Percentiles rank a stretch among this genome's conserved stretches.
Conservation (phyloP, 2,888 invertebrate species). For the Hydroisotoma schaefferi region DNA sequence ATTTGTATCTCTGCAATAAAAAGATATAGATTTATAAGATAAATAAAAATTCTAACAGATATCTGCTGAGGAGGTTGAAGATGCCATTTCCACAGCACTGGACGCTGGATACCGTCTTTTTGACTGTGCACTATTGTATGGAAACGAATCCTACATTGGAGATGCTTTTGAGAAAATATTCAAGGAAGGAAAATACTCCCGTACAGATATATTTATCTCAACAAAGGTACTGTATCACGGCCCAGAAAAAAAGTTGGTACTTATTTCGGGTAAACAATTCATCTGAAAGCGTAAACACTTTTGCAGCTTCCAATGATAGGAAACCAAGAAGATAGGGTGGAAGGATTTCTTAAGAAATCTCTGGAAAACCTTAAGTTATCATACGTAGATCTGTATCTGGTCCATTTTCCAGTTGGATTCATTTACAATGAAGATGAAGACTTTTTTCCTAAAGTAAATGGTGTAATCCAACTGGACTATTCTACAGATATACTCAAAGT, state of each 20-base stretch:
- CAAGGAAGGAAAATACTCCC: constrained; percentile 62
- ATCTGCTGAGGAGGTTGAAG: neutral
- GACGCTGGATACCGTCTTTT: constrained; percentile 71
- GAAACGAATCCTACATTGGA: constrained; percentile 47
- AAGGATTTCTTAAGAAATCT: constrained; percentile 65
- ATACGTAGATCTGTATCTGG: constrained; percentile 77
- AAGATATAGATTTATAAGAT: neutral
- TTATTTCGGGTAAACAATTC: neutral
- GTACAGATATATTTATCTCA: constrained; percentile 76
- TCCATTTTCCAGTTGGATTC: constrained; percentile 73
- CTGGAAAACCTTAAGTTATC: constrained; percentile 67
- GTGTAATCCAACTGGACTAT: constrained; percentile 31
- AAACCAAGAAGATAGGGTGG: constrained; percentile 65
- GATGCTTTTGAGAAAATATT: constrained; percentile 69
- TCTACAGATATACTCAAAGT: constrained; percentile 62
- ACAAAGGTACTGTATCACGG: constrained; percentile 64
- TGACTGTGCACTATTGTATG: constrained; percentile 73
- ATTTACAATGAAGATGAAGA: constrained; percentile 60
- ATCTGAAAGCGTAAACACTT: neutral
- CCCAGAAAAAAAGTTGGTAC: too few species aligned
- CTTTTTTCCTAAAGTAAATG: constrained; percentile 50
- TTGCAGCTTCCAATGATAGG: constrained; percentile 62
- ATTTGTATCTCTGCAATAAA: neutral
- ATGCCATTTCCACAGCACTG: constrained; percentile 1
- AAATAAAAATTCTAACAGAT: neutral